A percentile compares a stretch with the other conserved stretches of the same genome.
phyloP scores from a whole-genome alignment of 2,888 invertebrate species.

The Exephanes ischioxanthus region DNA sequence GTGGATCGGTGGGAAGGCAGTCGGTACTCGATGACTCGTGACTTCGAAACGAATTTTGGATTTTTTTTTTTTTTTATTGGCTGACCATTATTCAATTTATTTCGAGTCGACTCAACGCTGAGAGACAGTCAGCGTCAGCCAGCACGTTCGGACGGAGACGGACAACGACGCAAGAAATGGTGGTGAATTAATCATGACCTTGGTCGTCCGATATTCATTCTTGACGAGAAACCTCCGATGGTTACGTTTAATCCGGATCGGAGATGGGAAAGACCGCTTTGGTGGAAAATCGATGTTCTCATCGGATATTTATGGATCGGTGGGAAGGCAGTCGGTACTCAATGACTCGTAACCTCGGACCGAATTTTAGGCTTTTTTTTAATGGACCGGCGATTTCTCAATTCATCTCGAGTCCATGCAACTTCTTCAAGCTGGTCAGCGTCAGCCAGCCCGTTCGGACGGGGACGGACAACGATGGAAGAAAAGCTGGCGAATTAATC shows the following conservation, averaged over 20 bases:
- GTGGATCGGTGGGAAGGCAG: not conserved
- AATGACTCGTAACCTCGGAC: too few relatives aligned
- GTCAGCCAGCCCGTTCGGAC: not conserved
- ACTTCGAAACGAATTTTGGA: too few relatives aligned
- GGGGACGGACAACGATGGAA: slow-evolving; percentile 23
- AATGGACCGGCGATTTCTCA: too few relatives aligned
- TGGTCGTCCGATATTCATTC: slow-evolving; percentile 51
- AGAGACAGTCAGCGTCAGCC: too few relatives aligned
- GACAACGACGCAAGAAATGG: slow-evolving; percentile 60
- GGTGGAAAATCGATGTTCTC: not conserved
- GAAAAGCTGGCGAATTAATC: slow-evolving; percentile 73
- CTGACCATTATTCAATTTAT: too few relatives aligned
- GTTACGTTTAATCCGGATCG: not conserved
- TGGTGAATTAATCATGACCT: slow-evolving; percentile 72
- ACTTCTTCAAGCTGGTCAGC: not conserved
- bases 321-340: too few relatives aligned
- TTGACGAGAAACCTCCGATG: slow-evolving; percentile 10
- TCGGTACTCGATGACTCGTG: too few relatives aligned
- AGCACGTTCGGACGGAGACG: not conserved
- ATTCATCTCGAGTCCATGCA: too few relatives aligned
- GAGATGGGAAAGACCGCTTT: slow-evolving; percentile 13
- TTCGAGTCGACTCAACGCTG: too few relatives aligned
- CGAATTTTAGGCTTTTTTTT: too few relatives aligned
- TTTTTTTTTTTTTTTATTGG: not conserved
- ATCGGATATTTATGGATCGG: not conserved